A percentile compares a stretch with the other conserved stretches of the same genome.
phyloP scores from a whole-genome alignment of 2,888 invertebrate genomes.

The Horisme vitalbata region DNA sequence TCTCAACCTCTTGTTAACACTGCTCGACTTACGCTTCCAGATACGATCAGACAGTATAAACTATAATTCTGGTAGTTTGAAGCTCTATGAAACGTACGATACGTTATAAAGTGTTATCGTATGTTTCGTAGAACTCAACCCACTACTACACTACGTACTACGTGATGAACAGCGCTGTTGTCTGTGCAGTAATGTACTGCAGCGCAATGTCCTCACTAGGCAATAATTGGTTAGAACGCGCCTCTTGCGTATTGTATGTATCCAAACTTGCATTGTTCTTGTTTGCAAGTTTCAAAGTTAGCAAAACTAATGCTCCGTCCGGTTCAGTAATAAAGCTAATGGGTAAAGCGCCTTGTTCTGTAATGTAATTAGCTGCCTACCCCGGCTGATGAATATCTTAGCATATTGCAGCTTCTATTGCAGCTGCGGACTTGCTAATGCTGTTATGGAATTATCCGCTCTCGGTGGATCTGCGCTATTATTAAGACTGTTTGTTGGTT shows the following conservation, averaged over 20 bases:
- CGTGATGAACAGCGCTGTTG: too few species aligned
- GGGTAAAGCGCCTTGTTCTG: constrained; percentile 39
- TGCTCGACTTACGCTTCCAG: too few species aligned
- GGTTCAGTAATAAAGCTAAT: constrained; percentile 46
- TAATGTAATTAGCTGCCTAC: constrained; percentile 41
- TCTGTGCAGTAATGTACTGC: too few species aligned
- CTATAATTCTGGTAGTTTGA: too few species aligned
- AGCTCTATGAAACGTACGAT: too few species aligned
- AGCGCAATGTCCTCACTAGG: too few species aligned
- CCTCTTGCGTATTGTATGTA: background rate
- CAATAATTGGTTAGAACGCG: too few species aligned
- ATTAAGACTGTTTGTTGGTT: constrained; percentile 1
- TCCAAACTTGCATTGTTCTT: constrained; percentile 13
- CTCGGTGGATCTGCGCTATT: constrained; percentile 23
- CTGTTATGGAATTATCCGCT: constrained; percentile 39
- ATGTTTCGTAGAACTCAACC: too few species aligned
- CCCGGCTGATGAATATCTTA: constrained; percentile 47
- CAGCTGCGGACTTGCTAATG: constrained; percentile 35
- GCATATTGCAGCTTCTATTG: constrained; percentile 45
- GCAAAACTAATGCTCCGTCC: constrained; percentile 15
- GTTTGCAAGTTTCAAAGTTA: constrained; percentile 13
- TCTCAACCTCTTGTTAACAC: too few species aligned
- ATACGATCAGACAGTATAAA: too few species aligned
- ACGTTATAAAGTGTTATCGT: too few species aligned
- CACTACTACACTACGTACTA: too few species aligned